Percentiles rank a stretch among this genome's conserved stretches.
These are phyloP conservation scores for Hippocampus mohnikei DNA, from an alignment of 2,113 vertebrate genomes.

Conservation along the genomic window DNA sequence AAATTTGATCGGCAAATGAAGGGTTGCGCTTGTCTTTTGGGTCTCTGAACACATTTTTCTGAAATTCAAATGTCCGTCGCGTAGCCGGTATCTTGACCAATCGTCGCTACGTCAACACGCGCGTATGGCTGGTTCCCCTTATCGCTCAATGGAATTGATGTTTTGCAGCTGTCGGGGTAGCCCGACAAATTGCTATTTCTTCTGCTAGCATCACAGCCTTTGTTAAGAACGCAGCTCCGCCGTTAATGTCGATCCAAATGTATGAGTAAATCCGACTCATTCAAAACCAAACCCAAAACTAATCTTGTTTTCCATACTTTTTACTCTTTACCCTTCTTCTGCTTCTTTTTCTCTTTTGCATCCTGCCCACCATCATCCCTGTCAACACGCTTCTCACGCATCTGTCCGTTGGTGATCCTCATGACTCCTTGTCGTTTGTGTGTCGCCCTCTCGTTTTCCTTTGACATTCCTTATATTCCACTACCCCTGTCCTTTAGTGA, in stretches of 20 bases:
- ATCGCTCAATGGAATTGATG: not conserved
- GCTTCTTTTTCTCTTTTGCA: not conserved
- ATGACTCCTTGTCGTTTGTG: not conserved
- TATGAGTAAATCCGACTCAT: not conserved
- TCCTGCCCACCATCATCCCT: not conserved
- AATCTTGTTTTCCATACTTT: constrained; percentile 5
- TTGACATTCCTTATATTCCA: not conserved
- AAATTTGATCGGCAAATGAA: not conserved
- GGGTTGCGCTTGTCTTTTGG: too few species aligned
- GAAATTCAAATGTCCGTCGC: not conserved
- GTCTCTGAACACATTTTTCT: not conserved
- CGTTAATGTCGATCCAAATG: not conserved
- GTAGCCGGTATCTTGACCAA: not conserved
- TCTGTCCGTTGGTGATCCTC: not conserved
- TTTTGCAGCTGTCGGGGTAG: not conserved
- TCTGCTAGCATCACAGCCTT: not conserved
- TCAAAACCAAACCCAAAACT: not conserved
- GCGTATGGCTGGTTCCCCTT: not conserved
- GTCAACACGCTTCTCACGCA: not conserved
- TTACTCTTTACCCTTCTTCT: constrained; percentile 3
- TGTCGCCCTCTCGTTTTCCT: not conserved
- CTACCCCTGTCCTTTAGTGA: constrained; percentile 67
- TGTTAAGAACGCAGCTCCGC: not conserved
- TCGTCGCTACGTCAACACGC: not conserved
- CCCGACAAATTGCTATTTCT: not conserved